Percentiles rank a stretch among this genome's conserved stretches.
Evolutionary conservation across 2,797 vertebrate genomes (phyloP).

Genomic region (Sebastiscus tertius): DNA sequence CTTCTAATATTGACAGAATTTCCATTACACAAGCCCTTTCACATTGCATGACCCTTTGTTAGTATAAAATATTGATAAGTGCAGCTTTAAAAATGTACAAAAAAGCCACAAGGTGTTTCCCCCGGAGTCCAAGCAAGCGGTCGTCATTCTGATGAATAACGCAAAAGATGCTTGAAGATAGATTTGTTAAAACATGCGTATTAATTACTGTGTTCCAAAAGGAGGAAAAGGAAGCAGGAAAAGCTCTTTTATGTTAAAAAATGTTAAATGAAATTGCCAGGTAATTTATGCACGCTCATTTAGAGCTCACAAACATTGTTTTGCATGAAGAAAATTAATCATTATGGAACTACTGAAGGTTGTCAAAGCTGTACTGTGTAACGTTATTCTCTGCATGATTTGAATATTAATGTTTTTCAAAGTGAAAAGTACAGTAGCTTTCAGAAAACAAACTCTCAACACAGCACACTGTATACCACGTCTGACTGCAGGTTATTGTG

Average conservation of each 20-base stretch:
- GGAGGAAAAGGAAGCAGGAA: background rate
- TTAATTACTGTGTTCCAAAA: background rate
- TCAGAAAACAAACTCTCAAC: background rate
- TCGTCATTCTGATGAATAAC: background rate
- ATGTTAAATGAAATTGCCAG: background rate
- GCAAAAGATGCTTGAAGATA: background rate
- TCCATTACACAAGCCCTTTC: background rate
- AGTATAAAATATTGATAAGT: background rate
- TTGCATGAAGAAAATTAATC: background rate
- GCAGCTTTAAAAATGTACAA: background rate
- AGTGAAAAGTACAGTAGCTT: background rate
- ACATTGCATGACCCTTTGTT: background rate
- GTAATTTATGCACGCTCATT: background rate
- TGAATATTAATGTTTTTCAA: background rate
- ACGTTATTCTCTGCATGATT: background rate
- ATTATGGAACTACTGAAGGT: background rate
- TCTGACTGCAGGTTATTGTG: background rate
- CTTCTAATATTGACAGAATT: no score
- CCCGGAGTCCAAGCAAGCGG: background rate
- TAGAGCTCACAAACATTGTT: background rate
- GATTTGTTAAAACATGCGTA: background rate
- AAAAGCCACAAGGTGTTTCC: background rate
- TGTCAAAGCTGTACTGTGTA: background rate
- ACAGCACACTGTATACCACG: background rate
- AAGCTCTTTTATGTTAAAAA: background rate